These are phyloP conservation scores for Acinonyx jubatus DNA, from an alignment of 2,113 vertebrate species.

Conservation along the genomic window DNA sequence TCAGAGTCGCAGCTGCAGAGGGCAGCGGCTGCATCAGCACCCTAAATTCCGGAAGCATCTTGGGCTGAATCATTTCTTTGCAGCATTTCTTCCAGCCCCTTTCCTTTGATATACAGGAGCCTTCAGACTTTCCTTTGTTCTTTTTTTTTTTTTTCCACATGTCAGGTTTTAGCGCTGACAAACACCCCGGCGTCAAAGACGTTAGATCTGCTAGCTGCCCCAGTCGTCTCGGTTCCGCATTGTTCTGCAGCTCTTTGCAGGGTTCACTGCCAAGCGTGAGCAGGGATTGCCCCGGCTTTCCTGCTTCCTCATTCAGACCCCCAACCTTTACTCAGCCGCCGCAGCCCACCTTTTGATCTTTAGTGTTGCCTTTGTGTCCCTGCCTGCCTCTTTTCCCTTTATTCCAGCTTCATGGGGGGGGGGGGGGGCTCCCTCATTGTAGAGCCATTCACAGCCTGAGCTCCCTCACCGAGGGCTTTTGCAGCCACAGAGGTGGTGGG, in stretches of 20 bases:
- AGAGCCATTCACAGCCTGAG: not conserved
- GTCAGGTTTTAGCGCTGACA: not conserved
- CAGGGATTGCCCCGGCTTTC: not conserved
- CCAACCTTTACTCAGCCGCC: not conserved
- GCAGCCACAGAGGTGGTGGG: fast-evolving
- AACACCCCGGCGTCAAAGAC: not conserved
- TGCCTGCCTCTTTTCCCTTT: not conserved
- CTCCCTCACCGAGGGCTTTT: not conserved
- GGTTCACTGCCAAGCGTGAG: not conserved
- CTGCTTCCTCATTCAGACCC: not conserved
- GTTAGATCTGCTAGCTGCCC: not conserved
- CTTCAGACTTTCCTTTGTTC: constrained; percentile 48
- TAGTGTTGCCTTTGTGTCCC: not conserved
- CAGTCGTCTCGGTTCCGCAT: not conserved
- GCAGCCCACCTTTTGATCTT: not conserved
- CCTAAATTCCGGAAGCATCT: not conserved
- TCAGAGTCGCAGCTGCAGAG: constrained; percentile 5
- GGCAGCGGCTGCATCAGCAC: not conserved
- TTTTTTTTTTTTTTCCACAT: not conserved
- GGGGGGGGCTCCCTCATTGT: not conserved
- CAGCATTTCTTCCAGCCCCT: not conserved
- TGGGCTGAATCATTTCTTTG: not conserved
- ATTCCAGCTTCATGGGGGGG: too few species aligned
- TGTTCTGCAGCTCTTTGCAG: not conserved
- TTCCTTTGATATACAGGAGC: constrained; percentile 18